Evolutionary conservation across 2,113 vertebrate species (phyloP), one percentile per base, ranked within the genome.

Genomic region (Podarcis muralis): DNA sequence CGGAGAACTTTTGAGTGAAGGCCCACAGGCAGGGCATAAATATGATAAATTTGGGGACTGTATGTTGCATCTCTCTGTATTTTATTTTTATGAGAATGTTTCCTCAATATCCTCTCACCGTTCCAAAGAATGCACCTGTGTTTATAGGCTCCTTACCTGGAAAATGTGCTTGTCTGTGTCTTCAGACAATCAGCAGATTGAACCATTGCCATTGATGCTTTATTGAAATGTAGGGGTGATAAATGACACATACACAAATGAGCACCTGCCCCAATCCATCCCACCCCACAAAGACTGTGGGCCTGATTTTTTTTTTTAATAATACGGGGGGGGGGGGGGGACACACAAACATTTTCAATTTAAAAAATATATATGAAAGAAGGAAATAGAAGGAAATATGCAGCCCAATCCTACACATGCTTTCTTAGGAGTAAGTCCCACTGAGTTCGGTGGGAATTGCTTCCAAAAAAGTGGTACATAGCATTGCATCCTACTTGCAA

Each of bases 291-390:
- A 32, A 85, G 48, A 90, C 12, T 9, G 88, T 59, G 35, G 37
- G 53, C 7, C 30, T 25, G 11, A 9, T 0, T 48, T 48, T 3
- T 40, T 43, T 43, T 75, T 23, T 75, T 82, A 62, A 59, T 57
- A 85, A 84, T 74, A 25, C 43, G 20, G 22, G 66, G 37, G 12
- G 8, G 30, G n/a, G n/a, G n/a, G n/a, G n/a, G n/a, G n/a, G n/a
- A n/a, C n/a, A 43, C 16, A 80, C n/a, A 20, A 4, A 65, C 5
- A 68, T 78, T 89, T 90, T 76, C 84, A 91, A 84, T 88, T 35
- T n/a, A 25, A 85, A 88, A n/a, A 32, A 48, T 48, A 48, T 48
- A 48, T 48, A 48, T 48, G 88, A 92, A n/a, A 90, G 5, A 35
- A 59, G 3, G 40, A 16, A 82, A 71, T 20, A 43, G 27, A 32